Evolutionary conservation across 2,888 invertebrate species (phyloP).

Genomic region (Sceliomorpha sp.): DNA sequence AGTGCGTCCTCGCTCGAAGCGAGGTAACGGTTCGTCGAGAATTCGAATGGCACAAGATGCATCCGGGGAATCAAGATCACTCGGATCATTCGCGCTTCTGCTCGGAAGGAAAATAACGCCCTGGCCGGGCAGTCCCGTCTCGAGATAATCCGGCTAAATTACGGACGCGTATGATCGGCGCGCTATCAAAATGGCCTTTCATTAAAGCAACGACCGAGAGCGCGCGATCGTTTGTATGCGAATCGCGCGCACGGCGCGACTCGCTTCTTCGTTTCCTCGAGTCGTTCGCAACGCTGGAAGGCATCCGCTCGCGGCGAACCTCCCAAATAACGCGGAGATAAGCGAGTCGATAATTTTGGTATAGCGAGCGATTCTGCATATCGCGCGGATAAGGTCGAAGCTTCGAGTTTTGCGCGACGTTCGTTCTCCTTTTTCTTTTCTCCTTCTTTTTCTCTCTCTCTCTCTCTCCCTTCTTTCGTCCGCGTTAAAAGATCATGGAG

Average conservation of each 20-base stretch:
- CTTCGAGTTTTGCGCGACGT: too few relatives aligned
- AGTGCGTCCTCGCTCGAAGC: conserved; percentile 8
- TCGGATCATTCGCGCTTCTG: conserved; percentile 34
- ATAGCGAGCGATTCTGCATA: conserved; percentile 19
- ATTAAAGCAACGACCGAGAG: conserved; percentile 57
- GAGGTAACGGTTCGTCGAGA: conserved; percentile 42
- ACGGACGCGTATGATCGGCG: conserved; percentile 37
- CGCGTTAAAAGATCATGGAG: too few relatives aligned
- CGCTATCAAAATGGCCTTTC: conserved; percentile 56
- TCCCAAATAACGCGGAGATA: conserved; percentile 56
- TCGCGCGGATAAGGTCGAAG: conserved; percentile 23
- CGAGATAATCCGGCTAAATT: conserved; percentile 51
- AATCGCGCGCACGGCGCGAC: conserved; percentile 44
- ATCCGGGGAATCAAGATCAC: conserved; percentile 34
- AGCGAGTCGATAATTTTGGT: conserved; percentile 45
- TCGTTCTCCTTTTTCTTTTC: conserved; percentile 9
- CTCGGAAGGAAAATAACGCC: conserved; percentile 43
- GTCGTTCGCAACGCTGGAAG: conserved; percentile 21
- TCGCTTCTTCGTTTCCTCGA: conserved; percentile 29
- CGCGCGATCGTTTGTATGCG: conserved; percentile 59
- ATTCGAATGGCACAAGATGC: conserved; percentile 27
- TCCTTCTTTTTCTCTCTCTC: too few relatives aligned
- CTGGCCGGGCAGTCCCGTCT: conserved; percentile 55
- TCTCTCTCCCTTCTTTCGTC: background rate
- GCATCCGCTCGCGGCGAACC: conserved; percentile 20